Conservation (phyloP, 2,797 vertebrate species). For the Rhinatrema bivittatum region DNA sequence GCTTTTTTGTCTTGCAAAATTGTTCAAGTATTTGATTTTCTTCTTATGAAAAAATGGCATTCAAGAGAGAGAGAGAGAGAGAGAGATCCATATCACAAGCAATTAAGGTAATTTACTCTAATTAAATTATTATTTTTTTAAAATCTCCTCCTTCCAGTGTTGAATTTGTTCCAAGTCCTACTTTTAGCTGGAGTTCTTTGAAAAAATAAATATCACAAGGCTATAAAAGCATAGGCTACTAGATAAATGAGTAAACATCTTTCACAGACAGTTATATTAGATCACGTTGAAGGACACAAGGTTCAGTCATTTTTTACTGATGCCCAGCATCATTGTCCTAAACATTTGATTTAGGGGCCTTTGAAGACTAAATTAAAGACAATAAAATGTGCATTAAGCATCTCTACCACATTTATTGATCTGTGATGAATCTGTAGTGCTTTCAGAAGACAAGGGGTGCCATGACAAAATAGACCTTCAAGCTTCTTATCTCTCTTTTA, state of each 20-base stretch:
- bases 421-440: background rate
- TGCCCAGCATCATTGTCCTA: background rate
- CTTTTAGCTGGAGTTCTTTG: background rate
- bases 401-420: background rate
- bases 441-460: constrained; percentile 2
- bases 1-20: background rate
- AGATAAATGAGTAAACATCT: no score
- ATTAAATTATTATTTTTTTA: rapidly evolving
- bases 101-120: background rate
- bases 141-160: background rate
- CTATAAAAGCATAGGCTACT: no score
- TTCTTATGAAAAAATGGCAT: background rate
- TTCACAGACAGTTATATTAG: no score
- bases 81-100: background rate
- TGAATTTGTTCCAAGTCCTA: background rate
- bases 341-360: background rate
- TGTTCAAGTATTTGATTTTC: background rate
- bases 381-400: background rate
- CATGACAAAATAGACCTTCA: constrained; percentile 2
- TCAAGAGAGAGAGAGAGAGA: background rate
- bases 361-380: constrained; percentile 19
- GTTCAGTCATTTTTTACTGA: no score
- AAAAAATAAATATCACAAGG: no score
- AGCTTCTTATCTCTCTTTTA: constrained; percentile 10
- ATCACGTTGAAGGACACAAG: no score